Evolutionary conservation across 2,113 vertebrate species (phyloP), one percentile per base, ranked within the genome.

Genomic region (Channa maculata): DNA sequence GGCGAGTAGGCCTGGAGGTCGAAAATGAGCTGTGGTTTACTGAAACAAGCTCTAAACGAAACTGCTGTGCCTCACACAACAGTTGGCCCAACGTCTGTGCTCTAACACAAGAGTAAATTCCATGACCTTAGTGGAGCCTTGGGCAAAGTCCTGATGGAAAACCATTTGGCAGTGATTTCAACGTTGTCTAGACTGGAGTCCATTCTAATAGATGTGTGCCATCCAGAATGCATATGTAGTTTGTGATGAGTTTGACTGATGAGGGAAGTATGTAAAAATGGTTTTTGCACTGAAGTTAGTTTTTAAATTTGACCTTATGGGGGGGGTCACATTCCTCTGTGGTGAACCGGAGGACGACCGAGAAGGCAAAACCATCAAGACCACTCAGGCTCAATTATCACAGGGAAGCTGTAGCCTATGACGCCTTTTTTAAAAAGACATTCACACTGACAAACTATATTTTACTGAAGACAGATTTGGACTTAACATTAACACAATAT

Each of bases 101-200:
- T 67, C 71, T 44, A 82, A 86, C 83, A 80, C 53, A 58, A 66
- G 61, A 65, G 60, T 78, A 79, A 72, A 82, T 91, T 85, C 85
- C 75, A 84, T 72, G 77, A 91, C 81, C 88, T 82, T 54, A 75
- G 74, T 51, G 57, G 50, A 81, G 82, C 61, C 66, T 15, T 71
- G 83, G 86, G 80, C 60, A 65, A 37, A 63, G 45, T 50, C 60
- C 73, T 33, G 37, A 59, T 86, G 87, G 84, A 89, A 92, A 91
- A 91, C 52, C 69, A 73, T 91, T 83, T 83, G 74, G 65, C 80
- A 59, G 73, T 43, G 65, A 83, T 82, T 84, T 83, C 62, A 80
- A 73, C 48, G 49, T 2, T 13, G 84, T 86, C 86, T 85, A 84
- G 83, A 87, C 82, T 43, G 66, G 11, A 55, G 46, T 58, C 78